Base-by-base conservation (phyloP, 2,888 invertebrate species). In the Microplitis deprimator region DNA sequence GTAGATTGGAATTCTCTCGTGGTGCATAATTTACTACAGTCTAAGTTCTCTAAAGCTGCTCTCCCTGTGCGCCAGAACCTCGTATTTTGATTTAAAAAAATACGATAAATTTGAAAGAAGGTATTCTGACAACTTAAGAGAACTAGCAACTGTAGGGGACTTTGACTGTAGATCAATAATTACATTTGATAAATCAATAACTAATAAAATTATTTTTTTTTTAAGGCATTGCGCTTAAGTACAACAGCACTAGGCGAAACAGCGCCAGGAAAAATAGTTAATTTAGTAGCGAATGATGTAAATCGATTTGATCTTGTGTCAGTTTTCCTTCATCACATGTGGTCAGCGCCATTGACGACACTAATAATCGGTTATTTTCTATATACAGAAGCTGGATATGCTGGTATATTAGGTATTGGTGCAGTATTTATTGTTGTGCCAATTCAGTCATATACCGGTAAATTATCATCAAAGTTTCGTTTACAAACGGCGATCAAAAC, bases 281-380 rank as follows among this genome's bases (percentile, higher is more conserved):
- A 91, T 85, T 84, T 91, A 50, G 85, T 89, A 72, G 97, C 98
- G 0, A 98, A 98, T 86, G 98, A 98, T 90, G 98, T 98, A 20
- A 96, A 96, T 89, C 93, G 98, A 80, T 96, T 98, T 87, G 98
- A 98, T 91, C 93, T 96, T 89, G 96, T 96, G 10, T 95, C 96
- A 81, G 93, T 97, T 79, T 96, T 96, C 88, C 92, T 97, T 8
- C 97, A 98, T 89, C 96, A 96, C 90, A 94, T 98, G 90, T 97
- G 97, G 97, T 93, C 97, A 13, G 94, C 96, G 73, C 98, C 98
- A 0, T 85, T 96, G 0, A 91, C 93, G 41, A 84, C 93, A 1
- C 82, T 93, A 0, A 93, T 94, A 50, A 95, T 97, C 29, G 94
- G 95, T 79, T 95, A 94, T 85, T 93, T 98, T 80, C 92, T 97